These are phyloP conservation scores for Synanthedon formicaeformis DNA, from an alignment of 2,888 invertebrate species.

Conservation along the genomic window DNA sequence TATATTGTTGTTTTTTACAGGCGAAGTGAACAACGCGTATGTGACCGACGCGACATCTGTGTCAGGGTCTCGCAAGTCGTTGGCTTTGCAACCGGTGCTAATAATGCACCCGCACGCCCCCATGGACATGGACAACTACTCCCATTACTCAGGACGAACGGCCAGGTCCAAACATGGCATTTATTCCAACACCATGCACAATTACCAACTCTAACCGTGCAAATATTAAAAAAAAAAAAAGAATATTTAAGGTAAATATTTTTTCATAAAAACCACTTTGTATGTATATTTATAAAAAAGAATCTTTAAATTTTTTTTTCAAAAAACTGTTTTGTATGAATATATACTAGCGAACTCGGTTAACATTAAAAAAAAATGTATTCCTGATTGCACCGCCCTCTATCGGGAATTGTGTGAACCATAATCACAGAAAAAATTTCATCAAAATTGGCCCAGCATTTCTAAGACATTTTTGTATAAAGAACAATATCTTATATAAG, in stretches of 20 bases:
- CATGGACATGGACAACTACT: conserved; percentile 79
- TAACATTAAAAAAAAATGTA: too few species aligned
- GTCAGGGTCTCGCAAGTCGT: conserved; percentile 86
- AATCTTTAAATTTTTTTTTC: background rate
- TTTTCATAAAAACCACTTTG: too few species aligned
- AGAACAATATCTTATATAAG: too few species aligned
- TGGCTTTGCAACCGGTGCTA: conserved; percentile 88
- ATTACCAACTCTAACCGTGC: conserved; percentile 72
- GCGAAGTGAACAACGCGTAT: conserved; percentile 90
- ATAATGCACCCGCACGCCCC: conserved; percentile 78
- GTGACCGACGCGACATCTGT: conserved; percentile 88
- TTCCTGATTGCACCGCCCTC: too few species aligned
- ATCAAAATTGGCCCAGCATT: too few species aligned
- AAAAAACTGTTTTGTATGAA: too few species aligned
- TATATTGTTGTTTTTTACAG: conserved; percentile 71
- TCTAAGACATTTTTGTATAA: too few species aligned
- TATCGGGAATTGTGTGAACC: too few species aligned
- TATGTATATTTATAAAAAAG: background rate
- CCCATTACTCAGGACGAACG: conserved; percentile 82
- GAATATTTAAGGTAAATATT: background rate
- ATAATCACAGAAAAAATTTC: too few species aligned
- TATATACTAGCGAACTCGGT: too few species aligned
- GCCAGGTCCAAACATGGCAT: conserved; percentile 72
- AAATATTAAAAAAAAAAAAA: background rate
- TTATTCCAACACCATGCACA: conserved; percentile 78